Evolutionary conservation across 2,113 vertebrate species (phyloP).

Genomic region (Piaya cayana): DNA sequence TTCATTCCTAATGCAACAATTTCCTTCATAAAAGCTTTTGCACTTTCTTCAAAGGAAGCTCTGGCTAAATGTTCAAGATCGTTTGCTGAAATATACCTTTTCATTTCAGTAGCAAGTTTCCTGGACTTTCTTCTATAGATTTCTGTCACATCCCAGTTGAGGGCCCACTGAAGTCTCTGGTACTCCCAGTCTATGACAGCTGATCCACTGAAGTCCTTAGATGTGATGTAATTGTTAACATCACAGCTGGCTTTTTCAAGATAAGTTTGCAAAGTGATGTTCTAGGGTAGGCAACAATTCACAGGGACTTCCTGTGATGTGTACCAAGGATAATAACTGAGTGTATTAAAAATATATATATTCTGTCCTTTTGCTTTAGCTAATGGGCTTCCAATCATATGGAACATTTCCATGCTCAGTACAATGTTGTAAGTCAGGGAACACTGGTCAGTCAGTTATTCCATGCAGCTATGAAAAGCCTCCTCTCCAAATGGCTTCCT

Average conservation of each 20-base stretch:
- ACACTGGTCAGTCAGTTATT: slow-evolving; percentile 80
- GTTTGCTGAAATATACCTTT: slow-evolving; percentile 72
- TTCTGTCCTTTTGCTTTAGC: slow-evolving; percentile 81
- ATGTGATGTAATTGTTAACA: slow-evolving; percentile 78
- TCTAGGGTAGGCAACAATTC: slow-evolving; percentile 81
- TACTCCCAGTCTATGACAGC: slow-evolving; percentile 82
- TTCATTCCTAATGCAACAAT: slow-evolving; percentile 79
- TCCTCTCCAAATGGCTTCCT: slow-evolving; percentile 49
- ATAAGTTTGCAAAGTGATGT: slow-evolving; percentile 79
- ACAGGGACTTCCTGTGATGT: slow-evolving; percentile 63
- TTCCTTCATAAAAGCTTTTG: slow-evolving; percentile 81
- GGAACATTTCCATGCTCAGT: slow-evolving; percentile 79
- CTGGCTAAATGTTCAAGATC: slow-evolving; percentile 75
- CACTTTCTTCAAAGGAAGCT: slow-evolving; percentile 80
- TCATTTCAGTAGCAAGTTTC: slow-evolving; percentile 70
- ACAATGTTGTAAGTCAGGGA: slow-evolving; percentile 74
- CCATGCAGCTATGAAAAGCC: slow-evolving; percentile 82
- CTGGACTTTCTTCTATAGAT: slow-evolving; percentile 76
- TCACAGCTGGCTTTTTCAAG: slow-evolving; percentile 76
- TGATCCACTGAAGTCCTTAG: slow-evolving; percentile 78
- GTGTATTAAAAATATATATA: slow-evolving; percentile 82
- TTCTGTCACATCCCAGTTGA: slow-evolving; percentile 80
- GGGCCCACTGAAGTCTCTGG: slow-evolving; percentile 80
- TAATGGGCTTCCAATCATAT: slow-evolving; percentile 77
- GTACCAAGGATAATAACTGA: slow-evolving; percentile 83